phyloP scores from a whole-genome alignment of 2,113 vertebrate genomes.

The Scomber scombrus region DNA sequence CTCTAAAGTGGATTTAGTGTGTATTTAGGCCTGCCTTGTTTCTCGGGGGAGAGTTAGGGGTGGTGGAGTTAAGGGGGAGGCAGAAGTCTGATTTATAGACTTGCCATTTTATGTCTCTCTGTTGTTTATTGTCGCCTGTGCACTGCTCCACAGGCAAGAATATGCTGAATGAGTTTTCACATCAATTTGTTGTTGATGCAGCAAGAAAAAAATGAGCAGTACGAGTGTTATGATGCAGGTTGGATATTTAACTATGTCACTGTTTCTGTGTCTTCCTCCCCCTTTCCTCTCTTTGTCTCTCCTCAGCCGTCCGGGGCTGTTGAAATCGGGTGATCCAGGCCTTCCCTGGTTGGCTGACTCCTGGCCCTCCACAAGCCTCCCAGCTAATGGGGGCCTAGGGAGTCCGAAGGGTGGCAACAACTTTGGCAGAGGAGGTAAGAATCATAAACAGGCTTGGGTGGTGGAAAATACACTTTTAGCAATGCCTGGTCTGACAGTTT shows the following conservation, averaged over 20 bases:
- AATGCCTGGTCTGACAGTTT: constrained; percentile 71
- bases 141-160: constrained; percentile 74
- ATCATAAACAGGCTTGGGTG: constrained; percentile 46
- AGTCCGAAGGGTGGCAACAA: constrained; percentile 91
- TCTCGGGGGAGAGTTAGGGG: constrained; percentile 72
- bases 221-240: constrained; percentile 15
- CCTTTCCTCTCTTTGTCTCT: constrained; percentile 38
- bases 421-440: constrained; percentile 93
- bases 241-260: constrained; percentile 58
- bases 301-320: constrained; percentile 90
- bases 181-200: constrained; percentile 79
- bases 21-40: constrained; percentile 75
- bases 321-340: constrained; percentile 91
- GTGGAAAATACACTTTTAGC: constrained; percentile 53
- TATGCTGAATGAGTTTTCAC: constrained; percentile 80
- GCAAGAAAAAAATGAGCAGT: constrained; percentile 69
- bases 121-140: constrained; percentile 80
- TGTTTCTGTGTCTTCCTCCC: constrained; percentile 22
- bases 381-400: constrained; percentile 90
- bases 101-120: constrained; percentile 82
- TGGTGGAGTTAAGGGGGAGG: constrained; percentile 62
- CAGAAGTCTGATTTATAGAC: constrained; percentile 83
- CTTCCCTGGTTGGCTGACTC: constrained; percentile 97
- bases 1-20: constrained; percentile 85
- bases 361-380: constrained; percentile 95